These are phyloP conservation scores for Papilio demoleus DNA, from an alignment of 2,888 invertebrate species.

Conservation along the genomic window DNA sequence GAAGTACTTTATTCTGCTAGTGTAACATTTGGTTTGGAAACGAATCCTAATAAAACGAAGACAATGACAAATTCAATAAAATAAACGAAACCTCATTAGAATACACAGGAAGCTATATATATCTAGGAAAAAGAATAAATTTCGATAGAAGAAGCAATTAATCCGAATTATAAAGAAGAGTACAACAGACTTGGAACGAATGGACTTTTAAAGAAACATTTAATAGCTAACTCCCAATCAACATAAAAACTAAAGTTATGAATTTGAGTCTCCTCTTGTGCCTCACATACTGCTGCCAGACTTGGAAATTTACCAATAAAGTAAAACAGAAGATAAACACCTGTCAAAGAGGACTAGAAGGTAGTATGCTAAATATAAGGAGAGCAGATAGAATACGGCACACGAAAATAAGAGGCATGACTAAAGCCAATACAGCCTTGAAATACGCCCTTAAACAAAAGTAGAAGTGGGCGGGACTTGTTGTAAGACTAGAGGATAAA, in stretches of 20 bases:
- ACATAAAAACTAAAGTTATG: background rate
- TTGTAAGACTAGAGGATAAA: too few relatives aligned
- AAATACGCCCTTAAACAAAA: too few relatives aligned
- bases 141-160: background rate
- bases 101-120: too few relatives aligned
- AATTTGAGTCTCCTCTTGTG: background rate
- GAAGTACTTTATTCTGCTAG: too few relatives aligned
- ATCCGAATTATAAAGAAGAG: background rate
- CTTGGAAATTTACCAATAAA: background rate
- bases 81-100: background rate
- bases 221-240: background rate
- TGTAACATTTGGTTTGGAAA: too few relatives aligned
- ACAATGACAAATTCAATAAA: slow-evolving; percentile 17
- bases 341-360: background rate
- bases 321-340: background rate
- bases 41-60: too few relatives aligned
- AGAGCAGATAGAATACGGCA: background rate
- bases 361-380: background rate
- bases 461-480: too few relatives aligned
- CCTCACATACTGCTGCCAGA: background rate
- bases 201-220: background rate
- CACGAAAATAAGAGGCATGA: too few relatives aligned
- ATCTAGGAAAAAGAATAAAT: too few relatives aligned
- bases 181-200: background rate
- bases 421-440: too few relatives aligned